These are phyloP conservation scores for Axea sp. DNA, from an alignment of 2,888 invertebrate genomes.

Conservation along the genomic window DNA sequence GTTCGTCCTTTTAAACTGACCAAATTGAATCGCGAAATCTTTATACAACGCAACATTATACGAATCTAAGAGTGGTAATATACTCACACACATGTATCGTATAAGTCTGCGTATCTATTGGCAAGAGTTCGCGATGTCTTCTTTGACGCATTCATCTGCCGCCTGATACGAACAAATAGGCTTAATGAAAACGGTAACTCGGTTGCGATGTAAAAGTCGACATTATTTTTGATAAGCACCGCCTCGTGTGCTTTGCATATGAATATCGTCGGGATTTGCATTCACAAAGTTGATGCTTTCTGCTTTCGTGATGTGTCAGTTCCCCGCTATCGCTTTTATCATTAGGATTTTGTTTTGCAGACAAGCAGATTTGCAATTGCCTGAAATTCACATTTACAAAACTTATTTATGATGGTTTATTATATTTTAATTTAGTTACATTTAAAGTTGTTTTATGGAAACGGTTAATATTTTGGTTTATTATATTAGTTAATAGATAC, in stretches of 20 bases:
- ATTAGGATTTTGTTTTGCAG: conserved; percentile 14
- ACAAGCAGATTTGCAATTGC: no score
- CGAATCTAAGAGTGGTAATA: conserved; percentile 18
- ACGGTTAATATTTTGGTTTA: no score
- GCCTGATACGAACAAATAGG: conserved; percentile 61
- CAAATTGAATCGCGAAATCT: conserved; percentile 62
- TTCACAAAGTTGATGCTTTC: conserved; percentile 30
- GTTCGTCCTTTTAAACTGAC: no score
- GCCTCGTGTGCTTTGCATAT: conserved; percentile 50
- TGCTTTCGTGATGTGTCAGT: conserved; percentile 18
- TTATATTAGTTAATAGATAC: no score
- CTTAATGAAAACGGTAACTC: conserved; percentile 61
- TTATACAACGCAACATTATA: conserved; percentile 53
- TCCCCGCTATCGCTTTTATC: conserved; percentile 17
- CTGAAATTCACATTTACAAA: no score
- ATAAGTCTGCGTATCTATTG: conserved; percentile 47
- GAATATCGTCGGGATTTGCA: conserved; percentile 33
- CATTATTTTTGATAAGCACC: conserved; percentile 47
- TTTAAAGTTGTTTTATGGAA: no score
- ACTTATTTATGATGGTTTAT: no score
- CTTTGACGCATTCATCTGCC: conserved; percentile 58
- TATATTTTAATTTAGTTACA: no score
- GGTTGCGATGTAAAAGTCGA: conserved; percentile 36
- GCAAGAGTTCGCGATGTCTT: conserved; percentile 57
- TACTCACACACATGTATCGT: conserved; percentile 35